Conservation (phyloP, 2,797 vertebrate species). For the Gymnoscopelus microlampas region DNA sequence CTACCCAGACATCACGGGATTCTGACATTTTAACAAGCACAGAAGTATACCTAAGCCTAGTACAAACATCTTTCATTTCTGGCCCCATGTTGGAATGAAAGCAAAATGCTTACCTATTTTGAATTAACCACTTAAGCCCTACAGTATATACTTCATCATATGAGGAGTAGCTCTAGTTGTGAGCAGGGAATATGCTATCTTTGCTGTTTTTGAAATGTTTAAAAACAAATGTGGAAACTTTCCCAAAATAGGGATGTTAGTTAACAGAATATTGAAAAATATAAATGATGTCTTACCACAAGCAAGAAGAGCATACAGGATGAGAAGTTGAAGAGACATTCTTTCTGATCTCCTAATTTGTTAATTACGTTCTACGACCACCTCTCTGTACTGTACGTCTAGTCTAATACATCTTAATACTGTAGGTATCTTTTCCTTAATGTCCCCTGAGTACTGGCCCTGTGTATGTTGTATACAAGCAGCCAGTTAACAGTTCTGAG, state of each 20-base stretch:
- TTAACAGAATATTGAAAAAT: not conserved
- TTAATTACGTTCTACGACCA: conserved; percentile 13
- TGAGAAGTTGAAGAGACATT: conserved; percentile 59
- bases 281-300: conserved; percentile 67
- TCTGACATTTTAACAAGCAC: too few relatives aligned
- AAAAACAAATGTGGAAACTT: not conserved
- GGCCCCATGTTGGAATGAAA: too few relatives aligned
- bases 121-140: too few relatives aligned
- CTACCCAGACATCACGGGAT: too few relatives aligned
- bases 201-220: not conserved
- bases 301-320: conserved; percentile 57
- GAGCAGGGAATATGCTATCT: too few relatives aligned
- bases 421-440: not conserved
- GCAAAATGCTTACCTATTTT: too few relatives aligned
- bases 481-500: conserved; percentile 56
- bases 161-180: too few relatives aligned
- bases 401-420: conserved; percentile 52
- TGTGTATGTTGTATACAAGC: conserved; percentile 30
- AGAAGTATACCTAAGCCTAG: too few relatives aligned
- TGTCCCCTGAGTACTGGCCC: conserved; percentile 11
- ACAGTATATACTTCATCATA: too few relatives aligned
- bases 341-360: conserved; percentile 29
- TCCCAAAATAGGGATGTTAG: not conserved
- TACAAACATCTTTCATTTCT: too few relatives aligned
- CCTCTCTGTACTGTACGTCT: conserved; percentile 19